These are phyloP conservation scores for Raphicerus campestris DNA, from an alignment of 2,113 vertebrate species.

Conservation along the genomic window DNA sequence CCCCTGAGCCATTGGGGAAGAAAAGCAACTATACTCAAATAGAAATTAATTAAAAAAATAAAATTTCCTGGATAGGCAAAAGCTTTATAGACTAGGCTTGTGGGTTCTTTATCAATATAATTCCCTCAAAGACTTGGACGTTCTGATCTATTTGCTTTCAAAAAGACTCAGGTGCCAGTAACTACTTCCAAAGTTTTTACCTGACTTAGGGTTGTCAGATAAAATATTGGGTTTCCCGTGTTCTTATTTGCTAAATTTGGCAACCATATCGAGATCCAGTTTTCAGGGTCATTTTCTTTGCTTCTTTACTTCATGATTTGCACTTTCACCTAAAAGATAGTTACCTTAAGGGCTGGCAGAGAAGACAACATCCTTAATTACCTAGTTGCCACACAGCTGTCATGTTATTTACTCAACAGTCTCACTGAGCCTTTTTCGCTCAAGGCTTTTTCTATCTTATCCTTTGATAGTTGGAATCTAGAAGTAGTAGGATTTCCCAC, in stretches of 20 bases:
- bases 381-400: not conserved
- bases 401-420: not conserved
- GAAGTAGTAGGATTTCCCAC: not conserved
- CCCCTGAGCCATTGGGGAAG: not conserved
- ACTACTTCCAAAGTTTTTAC: not conserved
- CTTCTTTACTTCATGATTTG: not conserved
- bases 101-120: not conserved
- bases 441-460: not conserved
- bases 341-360: not conserved
- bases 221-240: not conserved
- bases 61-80: not conserved
- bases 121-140: not conserved
- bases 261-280: not conserved
- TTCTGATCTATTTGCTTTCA: not conserved
- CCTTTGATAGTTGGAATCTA: not conserved
- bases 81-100: not conserved
- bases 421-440: not conserved
- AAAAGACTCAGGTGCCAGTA: not conserved
- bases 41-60: not conserved
- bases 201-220: not conserved
- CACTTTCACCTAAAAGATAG: not conserved
- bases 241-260: conserved; percentile 1
- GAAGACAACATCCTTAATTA: not conserved
- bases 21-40: not conserved
- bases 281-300: not conserved